Percentiles rank a stretch among this genome's conserved stretches.
phyloP scores from a whole-genome alignment of 2,888 invertebrate genomes.

The Xylota sylvarum region DNA sequence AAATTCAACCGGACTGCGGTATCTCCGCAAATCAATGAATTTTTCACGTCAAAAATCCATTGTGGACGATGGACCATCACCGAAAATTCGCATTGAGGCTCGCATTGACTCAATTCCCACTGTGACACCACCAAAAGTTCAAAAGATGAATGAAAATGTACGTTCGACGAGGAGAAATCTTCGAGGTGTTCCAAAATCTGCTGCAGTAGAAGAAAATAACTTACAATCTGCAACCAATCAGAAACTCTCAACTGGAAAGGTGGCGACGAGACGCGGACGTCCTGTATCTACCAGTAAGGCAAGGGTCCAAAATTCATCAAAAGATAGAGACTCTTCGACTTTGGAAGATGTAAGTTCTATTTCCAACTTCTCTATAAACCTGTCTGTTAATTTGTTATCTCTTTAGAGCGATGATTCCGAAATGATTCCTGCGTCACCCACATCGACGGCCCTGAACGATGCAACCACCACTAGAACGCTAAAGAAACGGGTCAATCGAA shows the following conservation, averaged over 20 bases:
- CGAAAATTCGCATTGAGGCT: slow-evolving; percentile 80
- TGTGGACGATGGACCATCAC: slow-evolving; percentile 70
- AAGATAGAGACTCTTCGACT: slow-evolving; percentile 1
- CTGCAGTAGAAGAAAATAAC: background rate
- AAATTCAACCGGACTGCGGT: slow-evolving; percentile 79
- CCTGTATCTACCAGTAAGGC: slow-evolving; percentile 24
- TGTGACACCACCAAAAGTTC: slow-evolving; percentile 52
- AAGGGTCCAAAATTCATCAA: slow-evolving; percentile 1
- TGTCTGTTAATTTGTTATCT: background rate
- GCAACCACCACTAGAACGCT: background rate
- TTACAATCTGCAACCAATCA: slow-evolving; percentile 7
- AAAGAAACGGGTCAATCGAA: slow-evolving; percentile 53
- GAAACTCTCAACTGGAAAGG: slow-evolving; percentile 32
- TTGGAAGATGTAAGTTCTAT: slow-evolving; percentile 41
- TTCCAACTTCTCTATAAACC: no score
- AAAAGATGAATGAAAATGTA: slow-evolving; percentile 19
- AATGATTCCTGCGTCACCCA: slow-evolving; percentile 81
- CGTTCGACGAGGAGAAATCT: slow-evolving; percentile 47
- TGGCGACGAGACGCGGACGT: background rate
- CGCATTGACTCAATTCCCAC: slow-evolving; percentile 79
- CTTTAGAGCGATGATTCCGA: slow-evolving; percentile 80
- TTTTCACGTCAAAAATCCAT: slow-evolving; percentile 71
- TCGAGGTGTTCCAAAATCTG: slow-evolving; percentile 24
- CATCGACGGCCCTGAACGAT: slow-evolving; percentile 48
- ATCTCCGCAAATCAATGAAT: slow-evolving; percentile 80